Percentiles rank a stretch among this genome's conserved stretches.
Evolutionary conservation across 1,140 invertebrate species (phyloP).

Genomic region (Drosophila orena): DNA sequence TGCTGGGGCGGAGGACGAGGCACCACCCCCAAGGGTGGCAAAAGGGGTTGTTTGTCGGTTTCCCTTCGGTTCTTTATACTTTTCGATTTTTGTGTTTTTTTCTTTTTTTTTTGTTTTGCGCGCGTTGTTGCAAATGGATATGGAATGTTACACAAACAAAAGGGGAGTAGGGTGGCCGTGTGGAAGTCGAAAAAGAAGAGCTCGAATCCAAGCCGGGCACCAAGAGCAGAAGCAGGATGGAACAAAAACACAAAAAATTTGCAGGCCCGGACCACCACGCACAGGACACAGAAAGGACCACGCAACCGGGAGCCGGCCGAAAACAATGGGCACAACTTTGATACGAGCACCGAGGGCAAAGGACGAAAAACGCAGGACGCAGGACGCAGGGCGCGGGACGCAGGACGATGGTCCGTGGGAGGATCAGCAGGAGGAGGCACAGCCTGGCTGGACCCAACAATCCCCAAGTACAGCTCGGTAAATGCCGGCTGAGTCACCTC

Average conservation of each 20-base stretch:
- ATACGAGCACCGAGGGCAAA: constrained; percentile 3
- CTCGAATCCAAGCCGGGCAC: constrained; percentile 41
- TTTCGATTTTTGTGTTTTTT: neutral
- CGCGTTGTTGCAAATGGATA: constrained; percentile 74
- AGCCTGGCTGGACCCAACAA: constrained; percentile 26
- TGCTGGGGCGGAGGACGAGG: constrained; percentile 37
- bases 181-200: constrained; percentile 54
- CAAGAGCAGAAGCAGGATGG: constrained; percentile 24
- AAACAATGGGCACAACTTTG: constrained; percentile 52
- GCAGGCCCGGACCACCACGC: constrained; percentile 37
- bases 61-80: constrained; percentile 12
- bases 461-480: constrained; percentile 22
- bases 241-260: constrained; percentile 18
- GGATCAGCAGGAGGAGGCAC: neutral
- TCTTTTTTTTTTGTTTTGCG: constrained; percentile 21
- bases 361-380: constrained; percentile 1
- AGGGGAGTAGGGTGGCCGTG: constrained; percentile 42
- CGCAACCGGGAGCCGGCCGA: constrained; percentile 34
- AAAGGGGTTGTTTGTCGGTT: constrained; percentile 68
- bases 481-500: constrained; percentile 37
- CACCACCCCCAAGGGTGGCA: constrained; percentile 40
- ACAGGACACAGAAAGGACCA: constrained; percentile 46
- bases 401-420: neutral
- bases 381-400: neutral
- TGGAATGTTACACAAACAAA: constrained; percentile 80